A percentile compares a stretch with the other conserved stretches of the same genome.
These are phyloP conservation scores for Gandaritis pyraliata DNA, from an alignment of 2,888 invertebrate species.

Conservation along the genomic window DNA sequence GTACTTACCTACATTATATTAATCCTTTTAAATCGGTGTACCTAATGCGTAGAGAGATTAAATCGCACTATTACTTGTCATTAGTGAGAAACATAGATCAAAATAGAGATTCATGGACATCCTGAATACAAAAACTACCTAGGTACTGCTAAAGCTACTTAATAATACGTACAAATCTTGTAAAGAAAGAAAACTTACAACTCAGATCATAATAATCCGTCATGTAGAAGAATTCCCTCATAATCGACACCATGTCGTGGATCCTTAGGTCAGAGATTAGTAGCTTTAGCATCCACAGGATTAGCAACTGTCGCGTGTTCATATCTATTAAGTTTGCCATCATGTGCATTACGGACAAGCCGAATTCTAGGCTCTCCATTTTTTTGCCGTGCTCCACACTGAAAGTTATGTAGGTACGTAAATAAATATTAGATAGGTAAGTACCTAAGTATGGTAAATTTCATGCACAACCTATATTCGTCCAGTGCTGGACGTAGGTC, in stretches of 20 bases:
- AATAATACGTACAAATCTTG: too few species aligned
- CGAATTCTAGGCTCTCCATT: slow-evolving; percentile 61
- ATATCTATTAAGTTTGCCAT: slow-evolving; percentile 53
- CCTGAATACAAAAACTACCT: too few species aligned
- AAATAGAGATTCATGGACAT: too few species aligned
- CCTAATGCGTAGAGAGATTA: too few species aligned
- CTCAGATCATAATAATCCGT: slow-evolving; percentile 63
- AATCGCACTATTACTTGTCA: too few species aligned
- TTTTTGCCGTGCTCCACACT: slow-evolving; percentile 63
- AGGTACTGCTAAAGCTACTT: too few species aligned
- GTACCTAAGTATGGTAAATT: too few species aligned
- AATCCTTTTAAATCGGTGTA: too few species aligned
- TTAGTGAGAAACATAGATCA: too few species aligned
- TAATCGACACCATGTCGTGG: slow-evolving; percentile 63
- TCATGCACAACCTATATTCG: too few species aligned
- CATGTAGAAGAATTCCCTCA: slow-evolving; percentile 65
- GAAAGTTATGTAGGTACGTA: slow-evolving; percentile 36
- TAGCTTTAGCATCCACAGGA: slow-evolving; percentile 62
- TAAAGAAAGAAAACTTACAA: slow-evolving; percentile 50
- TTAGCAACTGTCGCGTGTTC: slow-evolving; percentile 53
- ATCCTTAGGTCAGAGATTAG: slow-evolving; percentile 60
- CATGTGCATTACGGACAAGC: slow-evolving; percentile 64
- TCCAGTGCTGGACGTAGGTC: too few species aligned
- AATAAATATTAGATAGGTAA: background rate
- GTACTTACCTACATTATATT: too few species aligned